Percentiles rank a stretch among this genome's conserved stretches.
phyloP scores from a whole-genome alignment of 2,888 invertebrate genomes.

The Ptychoptera albimana region DNA sequence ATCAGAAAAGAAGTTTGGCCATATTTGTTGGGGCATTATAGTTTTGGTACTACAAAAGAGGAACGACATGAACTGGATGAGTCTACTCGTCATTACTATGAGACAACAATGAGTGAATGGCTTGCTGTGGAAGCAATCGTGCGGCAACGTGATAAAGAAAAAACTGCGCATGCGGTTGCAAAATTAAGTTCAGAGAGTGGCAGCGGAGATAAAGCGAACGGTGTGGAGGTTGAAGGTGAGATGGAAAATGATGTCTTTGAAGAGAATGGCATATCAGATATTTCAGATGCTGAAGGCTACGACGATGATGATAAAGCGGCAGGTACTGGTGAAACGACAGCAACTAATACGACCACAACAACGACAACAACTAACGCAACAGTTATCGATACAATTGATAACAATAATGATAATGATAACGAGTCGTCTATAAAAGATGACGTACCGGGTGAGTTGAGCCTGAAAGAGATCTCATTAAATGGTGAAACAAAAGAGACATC shows the following conservation, averaged over 20 bases:
- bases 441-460: constrained; percentile 6
- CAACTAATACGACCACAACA: constrained; percentile 18
- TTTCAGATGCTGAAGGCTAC: constrained; percentile 32
- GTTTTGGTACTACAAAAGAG: constrained; percentile 52
- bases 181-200: constrained; percentile 64
- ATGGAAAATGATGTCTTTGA: constrained; percentile 39
- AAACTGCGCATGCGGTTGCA: constrained; percentile 70
- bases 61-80: constrained; percentile 49
- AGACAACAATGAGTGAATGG: constrained; percentile 91
- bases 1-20: constrained; percentile 74
- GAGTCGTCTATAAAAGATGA: constrained; percentile 8
- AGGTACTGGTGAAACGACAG: constrained; percentile 11
- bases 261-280: constrained; percentile 36
- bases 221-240: constrained; percentile 36
- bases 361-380: constrained; percentile 25
- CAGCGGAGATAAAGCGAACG: constrained; percentile 38
- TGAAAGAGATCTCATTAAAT: constrained; percentile 4
- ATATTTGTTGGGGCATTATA: constrained; percentile 70
- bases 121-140: constrained; percentile 88
- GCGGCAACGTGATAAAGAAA: constrained; percentile 62
- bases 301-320: constrained; percentile 19
- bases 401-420: constrained; percentile 23
- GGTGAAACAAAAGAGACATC: constrained; percentile 1
- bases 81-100: constrained; percentile 58
- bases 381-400: constrained; percentile 26